A percentile compares a stretch with the other conserved stretches of the same genome.
Conservation (phyloP, 2,797 vertebrate species). For the Fistularia tabacaria region DNA sequence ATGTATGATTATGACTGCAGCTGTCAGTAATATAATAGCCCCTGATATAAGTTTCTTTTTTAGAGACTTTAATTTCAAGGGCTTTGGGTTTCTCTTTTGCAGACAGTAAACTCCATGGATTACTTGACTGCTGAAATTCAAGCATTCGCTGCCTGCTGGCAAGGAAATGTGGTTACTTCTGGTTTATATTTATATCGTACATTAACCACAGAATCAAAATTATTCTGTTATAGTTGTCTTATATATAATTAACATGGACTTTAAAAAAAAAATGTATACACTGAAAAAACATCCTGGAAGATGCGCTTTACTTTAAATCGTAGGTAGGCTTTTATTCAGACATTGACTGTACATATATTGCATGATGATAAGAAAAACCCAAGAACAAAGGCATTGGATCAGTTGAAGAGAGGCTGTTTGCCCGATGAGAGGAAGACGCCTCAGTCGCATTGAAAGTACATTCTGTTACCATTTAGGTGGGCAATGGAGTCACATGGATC, state of each 20-base stretch:
- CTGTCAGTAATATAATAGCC: conserved; percentile 30
- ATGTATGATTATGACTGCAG: conserved; percentile 43
- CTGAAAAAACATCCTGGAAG: too few relatives aligned
- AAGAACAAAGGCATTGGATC: conserved; percentile 43
- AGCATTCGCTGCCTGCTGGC: conserved; percentile 11
- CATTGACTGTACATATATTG: conserved; percentile 43
- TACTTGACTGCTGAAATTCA: neutral
- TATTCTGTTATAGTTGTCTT: too few relatives aligned
- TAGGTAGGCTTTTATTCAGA: conserved; percentile 60
- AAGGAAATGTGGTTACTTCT: too few relatives aligned
- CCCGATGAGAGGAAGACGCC: conserved; percentile 40
- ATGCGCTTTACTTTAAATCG: neutral
- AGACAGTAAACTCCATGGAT: conserved; percentile 29
- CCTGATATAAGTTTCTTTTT: conserved; percentile 26
- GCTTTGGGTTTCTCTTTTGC: conserved; percentile 22
- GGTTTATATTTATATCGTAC: too few relatives aligned
- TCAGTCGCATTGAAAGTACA: conserved; percentile 12
- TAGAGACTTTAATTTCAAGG: conserved; percentile 35
- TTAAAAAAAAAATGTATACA: too few relatives aligned
- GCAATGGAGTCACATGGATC: conserved; percentile 6
- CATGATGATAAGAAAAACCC: conserved; percentile 34
- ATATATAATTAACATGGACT: too few relatives aligned
- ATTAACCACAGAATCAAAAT: too few relatives aligned
- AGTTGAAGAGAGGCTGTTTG: conserved; percentile 43
- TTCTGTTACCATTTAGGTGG: neutral